Conservation (phyloP, 2,797 vertebrate genomes). For the Gambusia yucatana region DNA sequence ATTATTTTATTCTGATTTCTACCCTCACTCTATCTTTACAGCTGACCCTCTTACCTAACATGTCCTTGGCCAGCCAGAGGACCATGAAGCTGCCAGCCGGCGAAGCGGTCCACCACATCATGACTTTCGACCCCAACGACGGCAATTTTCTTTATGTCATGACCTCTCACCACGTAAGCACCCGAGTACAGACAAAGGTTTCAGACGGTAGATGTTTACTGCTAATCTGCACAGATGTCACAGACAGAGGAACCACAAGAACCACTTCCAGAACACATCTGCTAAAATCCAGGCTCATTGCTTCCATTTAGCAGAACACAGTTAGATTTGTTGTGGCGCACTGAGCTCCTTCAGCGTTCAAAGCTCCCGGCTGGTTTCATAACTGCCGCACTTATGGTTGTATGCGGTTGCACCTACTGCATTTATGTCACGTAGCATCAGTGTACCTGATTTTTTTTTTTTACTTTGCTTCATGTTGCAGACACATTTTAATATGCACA, state of each 20-base stretch:
- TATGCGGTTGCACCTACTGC: slow-evolving; percentile 35
- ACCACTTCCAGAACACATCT: slow-evolving; percentile 28
- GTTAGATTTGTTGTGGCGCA: slow-evolving; percentile 6
- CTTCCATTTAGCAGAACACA: slow-evolving; percentile 32
- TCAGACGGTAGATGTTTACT: slow-evolving; percentile 4
- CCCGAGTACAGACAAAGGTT: background rate
- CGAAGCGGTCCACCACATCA: slow-evolving; percentile 92
- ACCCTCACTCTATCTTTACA: slow-evolving; percentile 64
- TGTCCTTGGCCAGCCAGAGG: slow-evolving; percentile 87
- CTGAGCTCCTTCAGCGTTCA: slow-evolving; percentile 13
- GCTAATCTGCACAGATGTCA: slow-evolving; percentile 14
- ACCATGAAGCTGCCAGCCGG: slow-evolving; percentile 84
- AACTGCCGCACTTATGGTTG: slow-evolving; percentile 8
- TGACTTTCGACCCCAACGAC: slow-evolving; percentile 95
- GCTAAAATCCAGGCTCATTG: slow-evolving; percentile 10
- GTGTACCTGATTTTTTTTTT: slow-evolving; percentile 16
- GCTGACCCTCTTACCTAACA: slow-evolving; percentile 86
- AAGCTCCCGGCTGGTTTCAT: background rate
- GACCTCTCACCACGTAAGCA: slow-evolving; percentile 93
- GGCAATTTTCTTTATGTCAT: slow-evolving; percentile 93
- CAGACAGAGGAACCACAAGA: slow-evolving; percentile 6
- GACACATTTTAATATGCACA: slow-evolving; percentile 22
- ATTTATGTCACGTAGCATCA: slow-evolving; percentile 1
- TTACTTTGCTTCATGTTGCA: slow-evolving; percentile 11
- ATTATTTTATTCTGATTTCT: background rate